phyloP scores from a whole-genome alignment of 1,140 invertebrate species.

The Neoseiulus cucumeris region DNA sequence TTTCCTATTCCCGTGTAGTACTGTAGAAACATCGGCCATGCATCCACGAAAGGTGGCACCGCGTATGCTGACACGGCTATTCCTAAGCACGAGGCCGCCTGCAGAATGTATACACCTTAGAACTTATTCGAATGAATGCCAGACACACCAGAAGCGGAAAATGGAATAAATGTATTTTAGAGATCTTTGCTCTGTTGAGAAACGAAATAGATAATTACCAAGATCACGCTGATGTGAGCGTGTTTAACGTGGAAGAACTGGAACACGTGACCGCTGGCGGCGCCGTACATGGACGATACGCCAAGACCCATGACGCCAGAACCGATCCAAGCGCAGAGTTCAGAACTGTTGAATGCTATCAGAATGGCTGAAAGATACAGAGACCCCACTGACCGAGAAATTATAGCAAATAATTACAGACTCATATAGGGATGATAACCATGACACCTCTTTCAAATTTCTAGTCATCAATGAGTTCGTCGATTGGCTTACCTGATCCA shows the following conservation, averaged over 20 bases:
- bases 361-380: neutral
- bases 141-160: too few species aligned
- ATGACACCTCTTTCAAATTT: too few species aligned
- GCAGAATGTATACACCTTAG: neutral
- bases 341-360: neutral
- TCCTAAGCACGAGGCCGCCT: neutral
- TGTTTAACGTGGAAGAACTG: neutral
- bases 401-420: neutral
- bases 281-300: neutral
- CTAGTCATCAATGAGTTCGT: too few species aligned
- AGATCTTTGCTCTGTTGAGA: neutral
- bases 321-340: neutral
- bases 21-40: conserved; percentile 1
- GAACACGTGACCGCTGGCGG: neutral
- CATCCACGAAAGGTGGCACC: neutral
- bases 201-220: neutral
- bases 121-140: neutral
- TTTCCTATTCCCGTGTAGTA: neutral
- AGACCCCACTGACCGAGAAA: neutral
- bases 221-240: neutral
- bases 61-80: neutral
- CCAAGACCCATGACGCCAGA: neutral
- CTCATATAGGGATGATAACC: too few species aligned
- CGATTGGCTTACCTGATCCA: neutral
- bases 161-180: too few species aligned